These are phyloP conservation scores for Pseudomugil tenellus DNA, from an alignment of 2,797 vertebrate genomes.

Conservation along the genomic window DNA sequence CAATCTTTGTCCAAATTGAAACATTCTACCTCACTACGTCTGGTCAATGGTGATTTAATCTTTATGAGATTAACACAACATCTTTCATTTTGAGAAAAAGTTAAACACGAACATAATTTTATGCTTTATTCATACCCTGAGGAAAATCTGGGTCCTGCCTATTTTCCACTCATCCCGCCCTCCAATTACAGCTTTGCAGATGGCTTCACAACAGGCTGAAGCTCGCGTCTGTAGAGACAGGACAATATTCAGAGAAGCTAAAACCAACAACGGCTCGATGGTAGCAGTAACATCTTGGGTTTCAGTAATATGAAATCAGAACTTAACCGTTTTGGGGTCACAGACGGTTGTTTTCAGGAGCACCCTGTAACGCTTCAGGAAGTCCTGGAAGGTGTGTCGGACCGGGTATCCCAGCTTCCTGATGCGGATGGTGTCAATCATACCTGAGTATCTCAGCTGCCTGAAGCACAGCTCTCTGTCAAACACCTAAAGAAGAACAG, in stretches of 20 bases:
- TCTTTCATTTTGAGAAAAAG: background rate
- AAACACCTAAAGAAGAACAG: conserved; percentile 80
- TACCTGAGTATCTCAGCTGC: conserved; percentile 92
- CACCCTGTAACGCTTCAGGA: conserved; percentile 85
- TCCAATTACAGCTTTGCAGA: conserved; percentile 81
- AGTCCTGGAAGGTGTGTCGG: conserved; percentile 88
- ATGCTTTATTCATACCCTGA: conserved; percentile 84
- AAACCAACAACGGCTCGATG: background rate
- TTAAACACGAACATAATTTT: background rate
- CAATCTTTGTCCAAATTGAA: background rate
- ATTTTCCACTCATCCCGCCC: conserved; percentile 87
- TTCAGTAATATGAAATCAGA: background rate
- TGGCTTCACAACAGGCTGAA: conserved; percentile 81
- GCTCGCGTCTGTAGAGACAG: conserved; percentile 63
- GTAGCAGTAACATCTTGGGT: background rate
- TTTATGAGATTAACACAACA: background rate
- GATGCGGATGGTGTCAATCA: conserved; percentile 93
- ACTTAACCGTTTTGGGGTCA: conserved; percentile 75
- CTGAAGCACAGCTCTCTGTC: conserved; percentile 88
- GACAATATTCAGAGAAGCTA: conserved; percentile 11
- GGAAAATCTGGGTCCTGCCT: conserved; percentile 92
- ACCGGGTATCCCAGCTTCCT: conserved; percentile 90
- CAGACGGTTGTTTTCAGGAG: conserved; percentile 80
- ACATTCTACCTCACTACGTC: background rate
- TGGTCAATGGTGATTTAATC: background rate